Percentiles rank a stretch among this genome's conserved stretches.
These are phyloP conservation scores for Eupristina koningsbergeri DNA, from an alignment of 1,140 invertebrate genomes.

Conservation along the genomic window DNA sequence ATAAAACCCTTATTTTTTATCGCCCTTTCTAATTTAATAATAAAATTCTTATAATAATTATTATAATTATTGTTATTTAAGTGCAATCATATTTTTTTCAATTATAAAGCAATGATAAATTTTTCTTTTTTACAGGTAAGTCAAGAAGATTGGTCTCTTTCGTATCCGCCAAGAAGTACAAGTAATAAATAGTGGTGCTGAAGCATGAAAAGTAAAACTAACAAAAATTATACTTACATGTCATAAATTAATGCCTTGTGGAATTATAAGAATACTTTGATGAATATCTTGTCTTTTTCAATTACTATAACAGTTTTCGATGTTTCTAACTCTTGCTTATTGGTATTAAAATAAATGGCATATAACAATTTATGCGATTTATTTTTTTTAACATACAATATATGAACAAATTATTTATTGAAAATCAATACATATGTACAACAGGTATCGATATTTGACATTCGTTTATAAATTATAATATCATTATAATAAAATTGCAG, in stretches of 20 bases:
- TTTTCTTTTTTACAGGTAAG: conserved; percentile 41
- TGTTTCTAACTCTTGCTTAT: no score
- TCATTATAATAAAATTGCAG: background rate
- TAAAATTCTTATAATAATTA: no score
- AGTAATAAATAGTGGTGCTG: background rate
- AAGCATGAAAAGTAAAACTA: background rate
- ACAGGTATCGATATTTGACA: background rate
- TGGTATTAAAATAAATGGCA: no score
- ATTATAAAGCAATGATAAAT: background rate
- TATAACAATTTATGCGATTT: background rate
- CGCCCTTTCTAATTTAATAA: no score
- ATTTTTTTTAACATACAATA: background rate
- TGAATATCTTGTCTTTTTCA: no score
- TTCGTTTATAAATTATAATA: background rate
- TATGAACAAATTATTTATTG: background rate
- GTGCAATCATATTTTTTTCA: background rate
- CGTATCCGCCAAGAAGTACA: background rate
- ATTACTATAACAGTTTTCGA: no score
- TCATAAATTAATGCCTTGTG: no score
- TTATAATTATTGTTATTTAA: background rate
- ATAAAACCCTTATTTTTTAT: no score
- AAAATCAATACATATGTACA: background rate
- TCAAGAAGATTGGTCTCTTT: background rate
- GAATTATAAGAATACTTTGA: no score
- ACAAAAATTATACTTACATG: background rate